Percentiles rank a stretch among this genome's conserved stretches.
Conservation (phyloP, 1,140 invertebrate species). For the Caenorhabditis latens region DNA sequence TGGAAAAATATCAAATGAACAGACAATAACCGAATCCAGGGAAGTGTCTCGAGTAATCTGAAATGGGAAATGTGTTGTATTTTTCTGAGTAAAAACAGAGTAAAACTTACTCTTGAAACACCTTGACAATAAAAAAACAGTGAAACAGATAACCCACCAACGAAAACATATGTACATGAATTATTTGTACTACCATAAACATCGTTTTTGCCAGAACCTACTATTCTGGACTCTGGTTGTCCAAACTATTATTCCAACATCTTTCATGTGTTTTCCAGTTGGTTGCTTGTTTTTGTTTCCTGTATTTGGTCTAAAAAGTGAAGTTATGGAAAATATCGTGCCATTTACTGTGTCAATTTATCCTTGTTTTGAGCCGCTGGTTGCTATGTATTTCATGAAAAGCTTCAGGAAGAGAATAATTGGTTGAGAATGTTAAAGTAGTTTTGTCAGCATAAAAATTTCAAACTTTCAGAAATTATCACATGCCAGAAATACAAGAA, state of each 20-base stretch:
- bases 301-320: neutral
- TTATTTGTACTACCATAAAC: too few relatives aligned
- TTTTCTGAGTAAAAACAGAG: too few relatives aligned
- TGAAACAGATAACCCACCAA: neutral
- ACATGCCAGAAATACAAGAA: too few relatives aligned
- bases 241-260: neutral
- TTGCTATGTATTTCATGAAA: slow-evolving; percentile 7
- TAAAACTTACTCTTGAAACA: too few relatives aligned
- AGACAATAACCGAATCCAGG: too few relatives aligned
- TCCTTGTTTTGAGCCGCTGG: slow-evolving; percentile 16
- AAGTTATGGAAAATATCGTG: neutral
- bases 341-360: slow-evolving; percentile 7
- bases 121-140: neutral
- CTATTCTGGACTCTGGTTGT: neutral
- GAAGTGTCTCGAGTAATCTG: too few relatives aligned
- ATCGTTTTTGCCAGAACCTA: too few relatives aligned
- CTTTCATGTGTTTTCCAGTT: neutral
- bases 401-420: neutral
- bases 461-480: neutral
- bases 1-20: too few relatives aligned
- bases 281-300: neutral
- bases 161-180: neutral
- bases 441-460: neutral
- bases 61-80: too few relatives aligned
- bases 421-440: neutral